These are phyloP conservation scores for Loriculus beryllinus DNA, from an alignment of 2,797 vertebrate species.

Conservation along the genomic window DNA sequence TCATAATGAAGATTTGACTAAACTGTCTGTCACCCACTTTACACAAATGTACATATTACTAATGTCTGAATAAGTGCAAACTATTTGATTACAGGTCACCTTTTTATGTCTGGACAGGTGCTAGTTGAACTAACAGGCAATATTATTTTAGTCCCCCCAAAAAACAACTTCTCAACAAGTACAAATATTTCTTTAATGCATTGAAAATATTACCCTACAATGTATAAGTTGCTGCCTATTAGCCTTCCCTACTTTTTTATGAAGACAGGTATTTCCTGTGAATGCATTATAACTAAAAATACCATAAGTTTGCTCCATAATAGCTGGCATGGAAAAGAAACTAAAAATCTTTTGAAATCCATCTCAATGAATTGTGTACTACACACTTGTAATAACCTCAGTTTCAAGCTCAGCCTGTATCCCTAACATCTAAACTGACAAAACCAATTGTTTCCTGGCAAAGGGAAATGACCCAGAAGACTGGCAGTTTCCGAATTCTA, in stretches of 20 bases:
- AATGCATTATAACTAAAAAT: not conserved
- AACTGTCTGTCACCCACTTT: not conserved
- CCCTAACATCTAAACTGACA: constrained; percentile 5
- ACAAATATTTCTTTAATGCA: not conserved
- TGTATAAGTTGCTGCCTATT: not conserved
- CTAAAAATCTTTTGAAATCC: not conserved
- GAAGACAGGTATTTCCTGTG: not conserved
- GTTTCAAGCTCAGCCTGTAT: not conserved
- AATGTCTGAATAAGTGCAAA: not conserved
- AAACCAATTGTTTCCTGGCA: not conserved
- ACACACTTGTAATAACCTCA: not conserved
- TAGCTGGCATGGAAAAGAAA: not conserved
- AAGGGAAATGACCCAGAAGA: not conserved
- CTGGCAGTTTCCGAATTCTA: not conserved
- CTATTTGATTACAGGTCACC: not conserved
- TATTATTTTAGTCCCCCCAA: not conserved
- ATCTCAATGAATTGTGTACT: not conserved
- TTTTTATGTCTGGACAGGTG: not conserved
- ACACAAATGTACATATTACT: not conserved
- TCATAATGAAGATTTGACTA: constrained; percentile 25
- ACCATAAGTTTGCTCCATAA: not conserved
- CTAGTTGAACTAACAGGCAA: not conserved
- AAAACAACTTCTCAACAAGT: not conserved
- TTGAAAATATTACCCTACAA: not conserved
- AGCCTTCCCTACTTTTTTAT: not conserved